phyloP scores from a whole-genome alignment of 2,113 vertebrate species.

The Hemicordylus capensis region DNA sequence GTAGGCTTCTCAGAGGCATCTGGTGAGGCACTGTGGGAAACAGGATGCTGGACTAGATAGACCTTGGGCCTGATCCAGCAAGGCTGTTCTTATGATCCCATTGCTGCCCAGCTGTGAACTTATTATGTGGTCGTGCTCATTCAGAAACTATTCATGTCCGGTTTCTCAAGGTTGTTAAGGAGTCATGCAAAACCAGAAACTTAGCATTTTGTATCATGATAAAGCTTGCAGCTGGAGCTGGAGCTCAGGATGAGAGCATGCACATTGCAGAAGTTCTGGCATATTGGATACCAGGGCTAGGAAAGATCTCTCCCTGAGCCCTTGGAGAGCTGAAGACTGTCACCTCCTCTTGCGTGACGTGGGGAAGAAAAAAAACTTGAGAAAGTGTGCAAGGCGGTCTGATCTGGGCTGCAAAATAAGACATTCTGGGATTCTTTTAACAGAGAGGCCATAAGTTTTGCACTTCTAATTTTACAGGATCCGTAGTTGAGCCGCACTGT shows the following conservation, averaged over 20 bases:
- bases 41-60: too few species aligned
- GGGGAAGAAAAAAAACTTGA: neutral
- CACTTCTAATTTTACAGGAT: neutral
- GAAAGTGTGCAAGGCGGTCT: neutral
- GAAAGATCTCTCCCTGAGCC: neutral
- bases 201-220: neutral
- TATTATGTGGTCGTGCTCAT: neutral
- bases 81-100: too few species aligned
- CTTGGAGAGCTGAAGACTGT: neutral
- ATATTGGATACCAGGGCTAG: too few species aligned
- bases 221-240: neutral
- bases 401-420: neutral
- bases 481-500: neutral
- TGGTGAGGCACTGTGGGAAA: too few species aligned
- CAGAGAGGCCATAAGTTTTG: neutral
- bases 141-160: neutral
- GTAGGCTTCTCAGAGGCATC: too few species aligned
- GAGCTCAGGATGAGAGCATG: neutral
- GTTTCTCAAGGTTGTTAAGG: neutral
- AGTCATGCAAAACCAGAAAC: neutral
- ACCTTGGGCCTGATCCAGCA: too few species aligned
- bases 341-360: neutral
- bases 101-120: neutral
- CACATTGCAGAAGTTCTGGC: too few species aligned
- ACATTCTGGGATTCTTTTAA: neutral